Conservation (phyloP, 2,888 invertebrate genomes). For the Erebia ligea region DNA sequence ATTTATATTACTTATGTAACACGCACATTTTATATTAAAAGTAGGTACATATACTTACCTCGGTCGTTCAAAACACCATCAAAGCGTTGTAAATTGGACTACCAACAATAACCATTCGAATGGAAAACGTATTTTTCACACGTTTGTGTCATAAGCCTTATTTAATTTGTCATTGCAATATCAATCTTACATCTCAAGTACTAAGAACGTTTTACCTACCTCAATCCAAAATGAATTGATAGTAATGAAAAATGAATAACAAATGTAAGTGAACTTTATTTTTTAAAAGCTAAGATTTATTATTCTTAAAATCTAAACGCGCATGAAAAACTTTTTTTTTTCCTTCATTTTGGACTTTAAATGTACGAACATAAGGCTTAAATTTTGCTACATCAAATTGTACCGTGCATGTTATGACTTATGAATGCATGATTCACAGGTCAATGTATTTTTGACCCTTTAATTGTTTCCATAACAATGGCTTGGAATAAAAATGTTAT, state of each 20-base stretch:
- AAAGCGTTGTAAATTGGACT: conserved; percentile 35
- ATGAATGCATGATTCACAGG: conserved; percentile 54
- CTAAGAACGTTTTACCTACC: conserved; percentile 2
- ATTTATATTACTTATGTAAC: too few species aligned
- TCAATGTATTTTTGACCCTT: conserved; percentile 56
- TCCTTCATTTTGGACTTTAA: background rate
- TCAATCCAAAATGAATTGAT: background rate
- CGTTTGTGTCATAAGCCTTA: conserved; percentile 17
- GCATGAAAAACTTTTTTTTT: background rate
- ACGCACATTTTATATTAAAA: background rate
- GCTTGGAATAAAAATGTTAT: background rate
- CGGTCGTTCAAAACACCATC: conserved; percentile 27
- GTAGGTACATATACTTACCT: too few species aligned
- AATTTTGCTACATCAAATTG: conserved; percentile 17
- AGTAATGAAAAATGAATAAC: background rate
- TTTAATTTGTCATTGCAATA: conserved; percentile 1
- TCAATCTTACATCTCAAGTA: background rate
- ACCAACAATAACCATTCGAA: conserved; percentile 30
- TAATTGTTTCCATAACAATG: conserved; percentile 17
- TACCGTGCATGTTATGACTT: conserved; percentile 30
- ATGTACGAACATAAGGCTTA: background rate
- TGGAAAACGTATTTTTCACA: conserved; percentile 39
- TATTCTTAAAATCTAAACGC: background rate
- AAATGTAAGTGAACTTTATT: conserved; percentile 11
- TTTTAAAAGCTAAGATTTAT: background rate